Evolutionary conservation across 2,888 invertebrate genomes (phyloP).

Genomic region (Drosophila pegasa): DNA sequence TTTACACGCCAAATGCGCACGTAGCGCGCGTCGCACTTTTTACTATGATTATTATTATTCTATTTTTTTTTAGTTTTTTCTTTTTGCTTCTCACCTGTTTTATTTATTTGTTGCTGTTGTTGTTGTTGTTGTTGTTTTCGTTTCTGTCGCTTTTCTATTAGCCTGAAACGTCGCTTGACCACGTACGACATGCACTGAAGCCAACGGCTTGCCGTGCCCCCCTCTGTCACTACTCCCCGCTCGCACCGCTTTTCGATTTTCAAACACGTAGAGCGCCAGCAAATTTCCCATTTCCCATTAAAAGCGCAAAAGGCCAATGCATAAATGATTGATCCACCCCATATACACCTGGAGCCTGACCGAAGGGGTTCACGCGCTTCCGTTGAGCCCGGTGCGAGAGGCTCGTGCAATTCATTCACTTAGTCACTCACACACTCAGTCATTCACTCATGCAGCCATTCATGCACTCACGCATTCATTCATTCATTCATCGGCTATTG

Average conservation of each 20-base stretch:
- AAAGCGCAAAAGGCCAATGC: conserved; percentile 76
- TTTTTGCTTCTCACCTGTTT: conserved; percentile 38
- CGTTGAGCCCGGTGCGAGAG: conserved; percentile 28
- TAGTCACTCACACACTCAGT: conserved; percentile 36
- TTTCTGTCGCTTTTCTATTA: conserved; percentile 68
- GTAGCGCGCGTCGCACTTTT: conserved; percentile 71
- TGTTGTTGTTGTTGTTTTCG: conserved; percentile 5
- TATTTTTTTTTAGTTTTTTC: conserved; percentile 30
- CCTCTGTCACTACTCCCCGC: neutral
- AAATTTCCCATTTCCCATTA: conserved; percentile 70
- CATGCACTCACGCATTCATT: conserved; percentile 30
- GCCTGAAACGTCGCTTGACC: conserved; percentile 70
- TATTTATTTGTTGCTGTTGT: conserved; percentile 6
- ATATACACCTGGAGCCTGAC: conserved; percentile 11
- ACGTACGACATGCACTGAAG: conserved; percentile 63
- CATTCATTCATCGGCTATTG: conserved; percentile 69
- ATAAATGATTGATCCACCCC: conserved; percentile 69
- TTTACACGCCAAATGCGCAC: conserved; percentile 79
- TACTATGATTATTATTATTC: conserved; percentile 72
- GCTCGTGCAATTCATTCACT: conserved; percentile 58
- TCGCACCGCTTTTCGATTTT: conserved; percentile 59
- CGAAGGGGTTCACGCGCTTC: conserved; percentile 26
- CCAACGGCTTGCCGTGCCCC: conserved; percentile 16
- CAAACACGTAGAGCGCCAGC: conserved; percentile 73
- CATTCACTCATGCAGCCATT: conserved; percentile 26